A percentile compares a stretch with the other conserved stretches of the same genome.
phyloP scores from a whole-genome alignment of 1,140 invertebrate genomes.

The Bombus affinis region DNA sequence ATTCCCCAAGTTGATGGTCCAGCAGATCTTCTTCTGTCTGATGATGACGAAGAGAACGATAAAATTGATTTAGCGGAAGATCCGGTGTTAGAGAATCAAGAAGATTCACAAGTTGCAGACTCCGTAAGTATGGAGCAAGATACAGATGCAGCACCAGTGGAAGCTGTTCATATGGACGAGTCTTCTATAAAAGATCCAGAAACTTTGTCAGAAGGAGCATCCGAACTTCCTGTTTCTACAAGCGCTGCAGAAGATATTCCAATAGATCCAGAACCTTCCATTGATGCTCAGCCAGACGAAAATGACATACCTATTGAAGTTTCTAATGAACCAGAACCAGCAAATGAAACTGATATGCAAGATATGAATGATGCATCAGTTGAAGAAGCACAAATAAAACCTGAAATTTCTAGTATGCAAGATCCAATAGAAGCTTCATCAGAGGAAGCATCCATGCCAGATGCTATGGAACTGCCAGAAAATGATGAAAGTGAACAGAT shows the following conservation, averaged over 20 bases:
- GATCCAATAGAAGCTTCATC: slow-evolving; percentile 26
- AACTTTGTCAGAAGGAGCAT: background rate
- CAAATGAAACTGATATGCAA: slow-evolving; percentile 60
- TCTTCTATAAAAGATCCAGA: slow-evolving; percentile 38
- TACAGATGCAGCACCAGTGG: slow-evolving; percentile 62
- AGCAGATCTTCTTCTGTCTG: slow-evolving; percentile 73
- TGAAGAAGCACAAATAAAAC: slow-evolving; percentile 41
- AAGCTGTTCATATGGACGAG: slow-evolving; percentile 51
- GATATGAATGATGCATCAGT: slow-evolving; percentile 42
- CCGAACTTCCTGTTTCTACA: slow-evolving; percentile 41
- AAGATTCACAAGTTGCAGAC: slow-evolving; percentile 31
- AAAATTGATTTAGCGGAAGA: slow-evolving; percentile 61
- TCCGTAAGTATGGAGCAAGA: slow-evolving; percentile 66
- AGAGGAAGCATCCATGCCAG: slow-evolving; percentile 37
- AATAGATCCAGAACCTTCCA: slow-evolving; percentile 36
- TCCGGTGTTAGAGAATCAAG: slow-evolving; percentile 44
- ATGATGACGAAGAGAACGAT: slow-evolving; percentile 74
- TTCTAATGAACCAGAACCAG: slow-evolving; percentile 51
- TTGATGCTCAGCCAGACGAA: slow-evolving; percentile 42
- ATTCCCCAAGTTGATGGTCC: slow-evolving; percentile 80
- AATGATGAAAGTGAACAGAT: slow-evolving; percentile 33
- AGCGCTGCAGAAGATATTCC: slow-evolving; percentile 12
- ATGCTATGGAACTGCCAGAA: slow-evolving; percentile 46
- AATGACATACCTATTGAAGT: slow-evolving; percentile 43
- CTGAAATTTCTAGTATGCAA: slow-evolving; percentile 37